Conservation (phyloP, 2,888 invertebrate genomes). For the Pasiphila rectangulata region DNA sequence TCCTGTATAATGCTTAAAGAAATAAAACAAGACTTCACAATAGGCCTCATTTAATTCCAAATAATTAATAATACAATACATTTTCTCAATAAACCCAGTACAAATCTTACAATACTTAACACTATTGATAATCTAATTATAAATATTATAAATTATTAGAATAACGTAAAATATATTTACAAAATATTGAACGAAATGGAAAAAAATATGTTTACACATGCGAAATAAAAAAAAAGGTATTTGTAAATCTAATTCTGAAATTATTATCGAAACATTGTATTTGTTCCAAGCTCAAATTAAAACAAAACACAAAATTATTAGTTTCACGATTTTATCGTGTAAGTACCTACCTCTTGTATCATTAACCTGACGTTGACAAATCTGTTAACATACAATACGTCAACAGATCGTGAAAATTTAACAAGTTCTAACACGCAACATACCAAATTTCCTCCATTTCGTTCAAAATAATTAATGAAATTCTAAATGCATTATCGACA, state of each 20-base stretch:
- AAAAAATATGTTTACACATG: background rate
- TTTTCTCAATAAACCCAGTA: slow-evolving; percentile 21
- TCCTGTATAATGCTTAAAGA: no score
- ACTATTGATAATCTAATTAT: slow-evolving; percentile 14
- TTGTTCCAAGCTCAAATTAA: no score
- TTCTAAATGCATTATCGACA: background rate
- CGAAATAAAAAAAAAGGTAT: no score
- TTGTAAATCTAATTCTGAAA: background rate
- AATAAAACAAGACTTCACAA: slow-evolving; percentile 7
- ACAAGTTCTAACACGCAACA: no score
- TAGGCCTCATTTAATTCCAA: slow-evolving; percentile 30
- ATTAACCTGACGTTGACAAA: no score
- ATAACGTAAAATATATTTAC: slow-evolving; percentile 10
- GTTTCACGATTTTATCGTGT: no score
- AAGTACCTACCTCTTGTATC: no score
- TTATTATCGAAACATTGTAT: slow-evolving; percentile 2
- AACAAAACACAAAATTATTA: no score
- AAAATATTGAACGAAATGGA: slow-evolving; percentile 5
- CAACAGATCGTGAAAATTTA: no score
- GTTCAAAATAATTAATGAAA: background rate
- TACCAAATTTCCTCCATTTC: slow-evolving; percentile 1
- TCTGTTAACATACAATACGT: no score
- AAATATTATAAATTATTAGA: slow-evolving; percentile 10
- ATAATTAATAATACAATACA: slow-evolving; percentile 18
- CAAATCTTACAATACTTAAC: slow-evolving; percentile 19